phyloP scores from a whole-genome alignment of 2,888 invertebrate species.

The Oscheius sp. region DNA sequence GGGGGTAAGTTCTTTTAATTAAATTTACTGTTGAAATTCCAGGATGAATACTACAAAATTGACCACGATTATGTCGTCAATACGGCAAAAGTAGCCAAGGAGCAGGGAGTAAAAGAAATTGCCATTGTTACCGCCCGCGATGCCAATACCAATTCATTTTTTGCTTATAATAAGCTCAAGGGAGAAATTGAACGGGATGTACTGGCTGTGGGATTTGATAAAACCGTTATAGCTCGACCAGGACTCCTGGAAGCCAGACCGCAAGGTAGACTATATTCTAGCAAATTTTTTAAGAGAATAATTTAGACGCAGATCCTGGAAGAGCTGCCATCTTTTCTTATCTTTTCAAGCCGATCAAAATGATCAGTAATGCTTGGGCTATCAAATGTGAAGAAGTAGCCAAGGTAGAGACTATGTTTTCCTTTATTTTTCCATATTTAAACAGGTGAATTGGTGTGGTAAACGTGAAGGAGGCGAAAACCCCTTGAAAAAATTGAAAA shows the following conservation, averaged over 20 bases:
- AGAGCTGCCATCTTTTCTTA: not conserved
- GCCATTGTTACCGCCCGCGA: conserved; percentile 75
- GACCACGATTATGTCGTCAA: conserved; percentile 77
- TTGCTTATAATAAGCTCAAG: conserved; percentile 76
- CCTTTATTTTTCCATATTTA: not conserved
- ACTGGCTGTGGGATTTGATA: conserved; percentile 52
- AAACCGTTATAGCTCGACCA: conserved; percentile 52
- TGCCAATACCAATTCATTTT: conserved; percentile 75
- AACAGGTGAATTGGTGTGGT: no score
- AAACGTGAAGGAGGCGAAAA: no score
- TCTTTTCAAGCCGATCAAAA: conserved; percentile 47
- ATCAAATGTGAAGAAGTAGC: conserved; percentile 51
- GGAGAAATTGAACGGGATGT: conserved; percentile 58
- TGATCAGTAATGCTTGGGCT: conserved; percentile 42
- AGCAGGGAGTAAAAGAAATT: conserved; percentile 75
- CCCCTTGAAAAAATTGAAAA: no score
- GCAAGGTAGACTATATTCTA: not conserved
- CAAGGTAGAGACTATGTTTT: no score
- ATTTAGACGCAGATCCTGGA: not conserved
- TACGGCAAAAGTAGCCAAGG: conserved; percentile 75
- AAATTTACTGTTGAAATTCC: not conserved
- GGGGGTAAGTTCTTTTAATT: conserved; percentile 66
- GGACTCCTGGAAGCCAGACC: conserved; percentile 50
- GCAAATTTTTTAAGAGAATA: not conserved
- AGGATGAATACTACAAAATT: conserved; percentile 76